Evolutionary conservation across 1,140 invertebrate genomes (phyloP), one percentile per base, ranked within the genome.

Genomic region (Hylaeus volcanicus): DNA sequence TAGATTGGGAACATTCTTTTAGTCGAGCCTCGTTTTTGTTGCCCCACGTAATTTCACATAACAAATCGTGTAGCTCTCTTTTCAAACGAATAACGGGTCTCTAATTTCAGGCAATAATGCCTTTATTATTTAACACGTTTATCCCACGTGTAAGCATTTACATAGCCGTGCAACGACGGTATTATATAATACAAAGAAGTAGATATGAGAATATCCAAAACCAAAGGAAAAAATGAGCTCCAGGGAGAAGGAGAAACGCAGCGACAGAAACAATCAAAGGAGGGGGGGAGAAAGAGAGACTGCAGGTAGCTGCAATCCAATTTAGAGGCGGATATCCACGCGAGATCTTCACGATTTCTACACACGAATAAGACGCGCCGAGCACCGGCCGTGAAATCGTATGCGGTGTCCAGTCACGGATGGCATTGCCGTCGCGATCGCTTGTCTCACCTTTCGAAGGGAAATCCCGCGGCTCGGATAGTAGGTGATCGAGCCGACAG

Each of bases 331-430:
- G 91, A 93, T 93, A 93, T 93, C 93, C 91, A 91, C 88, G 88
- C 89, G 89, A 92, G 92, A 93, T 93, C 93, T 93, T 93, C 92
- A 93, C 92, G 93, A 93, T 93, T 93, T 93, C 93, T 93, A 93
- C 92, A 93, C 93, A 93, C 92, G 92, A 92, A 92, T 92, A 92
- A 91, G 92, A 92, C 90, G 88, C 90, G 88, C 89, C 81, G 81
- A 74, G 70, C 89, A 89, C 86, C 87, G 88, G 90, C 89, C 93
- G 92, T 93, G 90, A 93, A 93, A 93, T 93, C 91, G 93, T 93
- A 93, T 93, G 92, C 93, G 89, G 86, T 93, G 92, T 93, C 92
- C 91, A 93, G 93, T 93, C 93, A 93, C 92, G 93, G 93, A 91
- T 93, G 92, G 92, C 92, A 93, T 92, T 92, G 91, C 91, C 91